Base-by-base conservation (phyloP, 2,888 invertebrate genomes). In the Odontocolon sp. region DNA sequence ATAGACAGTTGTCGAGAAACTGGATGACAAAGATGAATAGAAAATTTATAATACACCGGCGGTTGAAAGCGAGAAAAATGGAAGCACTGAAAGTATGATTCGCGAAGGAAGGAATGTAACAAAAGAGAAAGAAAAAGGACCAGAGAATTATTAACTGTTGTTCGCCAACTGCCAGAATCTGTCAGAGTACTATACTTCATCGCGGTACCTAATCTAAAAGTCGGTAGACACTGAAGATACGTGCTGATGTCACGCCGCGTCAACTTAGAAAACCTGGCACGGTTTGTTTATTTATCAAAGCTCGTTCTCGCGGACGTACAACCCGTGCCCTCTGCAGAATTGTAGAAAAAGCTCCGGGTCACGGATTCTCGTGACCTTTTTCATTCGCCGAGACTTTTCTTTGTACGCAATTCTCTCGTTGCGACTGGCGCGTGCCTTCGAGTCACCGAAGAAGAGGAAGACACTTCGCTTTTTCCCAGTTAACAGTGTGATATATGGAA, bases 401-500 rank as follows among this genome's bases (percentile, higher is more conserved):
- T n/a, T n/a, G n/a, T n/a, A n/a, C n/a, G n/a, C n/a, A n/a, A n/a
- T n/a, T n/a, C n/a, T n/a, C n/a, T n/a, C n/a, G n/a, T n/a, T n/a
- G n/a, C n/a, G n/a, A n/a, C n/a, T n/a, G n/a, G n/a, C n/a, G n/a
- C n/a, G n/a, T n/a, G n/a, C n/a, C n/a, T n/a, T n/a, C n/a, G n/a
- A n/a, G 31, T 36, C 2, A 42, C 8, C n/a, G 14, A 56, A 6
- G 18, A 45, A 18, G 45, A 45, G n/a, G 45, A 45, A 18, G 47
- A 50, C 36, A 45, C 36, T 56, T 28, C 47, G 26, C 28, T 56
- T 64, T 47, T 40, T 45, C 14, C 40, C 21, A 18, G 16, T 26
- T 38, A 64, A 72, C 50, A 40, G 21, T 31, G 47, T 75, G 72
- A 80, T 78, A 59, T 69, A 75, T 75, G 71, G 73, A 57, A 67